Base-by-base conservation (phyloP, 2,797 vertebrate genomes). In the Urosaurus nigricauda region DNA sequence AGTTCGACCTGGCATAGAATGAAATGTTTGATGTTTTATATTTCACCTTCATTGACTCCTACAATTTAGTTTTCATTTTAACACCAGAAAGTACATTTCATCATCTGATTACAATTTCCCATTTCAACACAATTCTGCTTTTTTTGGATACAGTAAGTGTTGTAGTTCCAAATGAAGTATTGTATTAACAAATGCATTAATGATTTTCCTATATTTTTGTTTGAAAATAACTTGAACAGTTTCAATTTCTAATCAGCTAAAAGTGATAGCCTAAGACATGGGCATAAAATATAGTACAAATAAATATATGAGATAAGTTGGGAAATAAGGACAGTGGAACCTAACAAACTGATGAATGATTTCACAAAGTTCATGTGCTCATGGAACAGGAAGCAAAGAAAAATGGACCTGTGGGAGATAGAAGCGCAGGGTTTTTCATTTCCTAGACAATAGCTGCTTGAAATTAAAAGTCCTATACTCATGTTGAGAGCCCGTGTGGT, bases 21-120 rank as follows among this genome's bases (percentile, higher is more conserved):
- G 87, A 21, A 43, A 29, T 37, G 74, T 85, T 92, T 87, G 24
- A 37, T 13, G 4, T 91, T 93, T 92, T 83, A 1, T 70, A 51
- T 90, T 92, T 84, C 16, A 35, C 65, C 68, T 71, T 85, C 24
- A 80, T 65, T 86, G 85, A 65, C 4, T 60, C 60, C 68, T 65
- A 7, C 17, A 84, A 84, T 85, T 56, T 74, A 79, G 32, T 43
- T 80, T n/a, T 73, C 43, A 65, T 90, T 94, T 90, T 79, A 83
- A 83, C 90, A 85, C 79, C 19, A 87, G n/a, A 56, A 0, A 29
- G 79, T 63, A 53, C 87, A 32, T 40, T 16, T 86, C 92, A 17
- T 75, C 26, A 29, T 40, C 43, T 77, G 37, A 17, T 89, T 84
- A 68, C n/a, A 24, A 88, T 90, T 43, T 79, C 58, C 65, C 86